These are phyloP conservation scores for Rhopalosiphum nymphaeae DNA, from an alignment of 2,888 invertebrate species.

Conservation along the genomic window DNA sequence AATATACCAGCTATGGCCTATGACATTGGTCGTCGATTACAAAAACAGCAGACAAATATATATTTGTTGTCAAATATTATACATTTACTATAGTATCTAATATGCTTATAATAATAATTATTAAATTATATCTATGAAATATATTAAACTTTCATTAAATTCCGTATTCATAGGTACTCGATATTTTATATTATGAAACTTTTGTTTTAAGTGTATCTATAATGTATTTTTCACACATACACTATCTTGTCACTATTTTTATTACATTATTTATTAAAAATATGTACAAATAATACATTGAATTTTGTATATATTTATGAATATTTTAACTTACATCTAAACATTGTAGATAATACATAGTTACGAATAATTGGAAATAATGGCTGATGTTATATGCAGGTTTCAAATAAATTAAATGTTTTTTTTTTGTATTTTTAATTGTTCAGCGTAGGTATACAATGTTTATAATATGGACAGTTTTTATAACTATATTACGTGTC, in stretches of 20 bases:
- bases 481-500: neutral
- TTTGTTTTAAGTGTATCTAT: neutral
- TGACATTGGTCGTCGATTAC: neutral
- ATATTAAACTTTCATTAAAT: neutral
- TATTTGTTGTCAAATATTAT: neutral
- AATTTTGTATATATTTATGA: neutral
- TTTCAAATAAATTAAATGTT: neutral
- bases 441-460: neutral
- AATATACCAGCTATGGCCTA: neutral
- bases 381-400: neutral
- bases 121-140: neutral
- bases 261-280: neutral
- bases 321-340: neutral
- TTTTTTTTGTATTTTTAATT: neutral
- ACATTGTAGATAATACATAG: neutral
- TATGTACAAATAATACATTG: neutral
- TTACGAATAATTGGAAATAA: neutral
- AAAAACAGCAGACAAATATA: neutral
- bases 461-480: neutral
- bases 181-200: neutral
- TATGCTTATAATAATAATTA: neutral
- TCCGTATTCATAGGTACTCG: neutral
- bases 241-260: neutral
- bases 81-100: too few relatives aligned
- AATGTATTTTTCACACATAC: neutral